Base-by-base conservation (phyloP, 2,113 vertebrate species). In the Oreochromis spilurus region DNA sequence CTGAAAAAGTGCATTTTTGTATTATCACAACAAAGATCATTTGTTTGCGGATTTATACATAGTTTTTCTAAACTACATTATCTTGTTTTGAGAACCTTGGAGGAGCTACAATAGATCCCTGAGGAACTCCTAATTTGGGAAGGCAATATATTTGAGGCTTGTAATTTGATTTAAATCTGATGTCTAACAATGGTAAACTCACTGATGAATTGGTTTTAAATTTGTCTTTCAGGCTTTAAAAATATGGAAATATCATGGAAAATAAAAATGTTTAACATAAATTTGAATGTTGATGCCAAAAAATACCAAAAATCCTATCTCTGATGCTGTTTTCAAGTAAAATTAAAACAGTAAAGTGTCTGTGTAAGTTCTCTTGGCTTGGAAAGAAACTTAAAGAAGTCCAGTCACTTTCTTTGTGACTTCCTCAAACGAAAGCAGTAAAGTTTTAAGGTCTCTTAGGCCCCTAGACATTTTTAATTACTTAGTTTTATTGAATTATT, bases 11-110 rank as follows among this genome's bases (percentile, higher is more conserved):
- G 29, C 9, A 4, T 4, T 16, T 29, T 58, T 26, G 14, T 24
- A 26, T 43, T 16, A 43, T 70, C 12, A 24, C 0, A 2, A 8
- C 67, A 45, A 9, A 43, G 38, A 16, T 72, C 0, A 2, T 70
- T 70, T 75, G 40, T 29, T 48, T 48, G 9, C 21, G 8, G 9
- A 29, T 75, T 48, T 48, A 75, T 48, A 45, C 13, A 16, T 4
- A 9, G 34, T 5, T 38, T 19, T 45, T 0, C 8, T 26, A 72
- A 45, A 10, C 12, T 72, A 26, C 21, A 10, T 4, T 17, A 16
- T 75, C 14, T 17, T 29, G 16, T 11, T 72, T 72, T 48, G 8
- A 48, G 4, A 75, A 48, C 40, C 14, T 17, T 0, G 13, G 9
- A 48, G 40, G 0, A 48, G 67, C 67, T 75, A 21, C 17, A 45